Conservation (phyloP, 2,797 vertebrate species). For the Sebastiscus albofasciatus region DNA sequence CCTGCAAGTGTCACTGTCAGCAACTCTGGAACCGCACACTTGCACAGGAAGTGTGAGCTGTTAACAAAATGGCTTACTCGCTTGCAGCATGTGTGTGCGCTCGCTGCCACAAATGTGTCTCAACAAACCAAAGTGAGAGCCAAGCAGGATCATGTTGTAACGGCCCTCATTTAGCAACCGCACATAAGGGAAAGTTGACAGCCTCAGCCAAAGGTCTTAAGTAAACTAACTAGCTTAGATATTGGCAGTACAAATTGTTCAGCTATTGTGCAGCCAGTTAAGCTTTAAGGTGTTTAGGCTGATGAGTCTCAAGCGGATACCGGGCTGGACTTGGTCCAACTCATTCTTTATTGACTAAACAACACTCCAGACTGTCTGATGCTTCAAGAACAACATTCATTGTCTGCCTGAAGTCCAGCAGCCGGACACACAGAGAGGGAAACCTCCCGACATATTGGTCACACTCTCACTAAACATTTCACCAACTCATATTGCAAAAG, state of each 20-base stretch:
- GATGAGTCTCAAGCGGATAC: slow-evolving; percentile 62
- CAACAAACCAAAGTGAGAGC: slow-evolving; percentile 59
- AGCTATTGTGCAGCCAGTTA: slow-evolving; percentile 66
- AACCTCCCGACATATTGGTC: not conserved
- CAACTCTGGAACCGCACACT: slow-evolving; percentile 81
- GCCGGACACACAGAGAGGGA: slow-evolving; percentile 4
- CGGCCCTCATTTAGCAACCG: slow-evolving; percentile 44
- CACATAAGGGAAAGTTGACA: slow-evolving; percentile 51
- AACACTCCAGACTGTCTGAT: slow-evolving; percentile 41
- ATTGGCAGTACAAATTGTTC: slow-evolving; percentile 68
- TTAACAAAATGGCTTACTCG: slow-evolving; percentile 73
- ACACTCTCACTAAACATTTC: slow-evolving; percentile 29
- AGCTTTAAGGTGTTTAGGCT: slow-evolving; percentile 69
- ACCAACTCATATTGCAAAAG: slow-evolving; percentile 3
- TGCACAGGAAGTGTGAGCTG: slow-evolving; percentile 76
- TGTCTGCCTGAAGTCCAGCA: slow-evolving; percentile 38
- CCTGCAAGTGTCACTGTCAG: slow-evolving; percentile 83
- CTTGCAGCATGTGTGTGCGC: slow-evolving; percentile 51
- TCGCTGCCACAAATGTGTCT: slow-evolving; percentile 64
- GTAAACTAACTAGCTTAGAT: slow-evolving; percentile 61
- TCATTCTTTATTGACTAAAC: slow-evolving; percentile 59
- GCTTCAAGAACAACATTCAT: slow-evolving; percentile 40
- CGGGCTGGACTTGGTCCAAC: slow-evolving; percentile 45
- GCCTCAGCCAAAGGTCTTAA: slow-evolving; percentile 50
- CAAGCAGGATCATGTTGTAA: slow-evolving; percentile 53